Evolutionary conservation across 2,888 invertebrate genomes (phyloP), one percentile per base, ranked within the genome.

Genomic region (Artemia sinica): DNA sequence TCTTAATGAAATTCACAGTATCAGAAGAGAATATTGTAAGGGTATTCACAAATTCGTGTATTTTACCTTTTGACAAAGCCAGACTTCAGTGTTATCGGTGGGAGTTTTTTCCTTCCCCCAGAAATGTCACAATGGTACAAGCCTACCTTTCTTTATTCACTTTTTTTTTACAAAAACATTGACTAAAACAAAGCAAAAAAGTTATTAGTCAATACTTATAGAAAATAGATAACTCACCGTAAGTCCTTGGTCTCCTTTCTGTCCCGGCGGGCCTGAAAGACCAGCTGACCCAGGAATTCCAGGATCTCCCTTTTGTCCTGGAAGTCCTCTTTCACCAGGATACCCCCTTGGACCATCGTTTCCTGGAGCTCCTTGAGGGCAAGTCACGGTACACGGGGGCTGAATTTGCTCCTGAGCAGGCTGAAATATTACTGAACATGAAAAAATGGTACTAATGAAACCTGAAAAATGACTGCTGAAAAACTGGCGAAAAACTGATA

Each of bases 331-430:
- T 52, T 76, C 73, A 50, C 78, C 78, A 67, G 75, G 75, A 65
- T 74, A 71, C 65, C 78, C 77, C 67, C 70, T 76, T 18, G 81
- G 81, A 66, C 84, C 85, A 73, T 84, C 83, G 66, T 77, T 77
- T 50, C 85, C 86, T 1, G 83, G 82, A 8, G 82, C 82, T 51
- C 86, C 85, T 74, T 78, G 80, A 1, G 85, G 85, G 75, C 85
- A 86, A 63, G 80, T 76, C 3, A 78, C 76, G 68, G 81, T 80
- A 74, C 83, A 84, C 13, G 78, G 70, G 11, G 74, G 51, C 18
- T 71, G 70, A 9, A 72, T 66, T 66, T 70, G 70, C 65, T 70
- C 70, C 9, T 50, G 50, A 41, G 18, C 58, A 48, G 69, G 69
- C 65, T 65, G 68, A 49, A 71, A 58, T 51, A 52, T 14, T 18